Evolutionary conservation across 2,888 invertebrate species (phyloP), one percentile per base, ranked within the genome.

Genomic region (Cheilosia vernalis): DNA sequence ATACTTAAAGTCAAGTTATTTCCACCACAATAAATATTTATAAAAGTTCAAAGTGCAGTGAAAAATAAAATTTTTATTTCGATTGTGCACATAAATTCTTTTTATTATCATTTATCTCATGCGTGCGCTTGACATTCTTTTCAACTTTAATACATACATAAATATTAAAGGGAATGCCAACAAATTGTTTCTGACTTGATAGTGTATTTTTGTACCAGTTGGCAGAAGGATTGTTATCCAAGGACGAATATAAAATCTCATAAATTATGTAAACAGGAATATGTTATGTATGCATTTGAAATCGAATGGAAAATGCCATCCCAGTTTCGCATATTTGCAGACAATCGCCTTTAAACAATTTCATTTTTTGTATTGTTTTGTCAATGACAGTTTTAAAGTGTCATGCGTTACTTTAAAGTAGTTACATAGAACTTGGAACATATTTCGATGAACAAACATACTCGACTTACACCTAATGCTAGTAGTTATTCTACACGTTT

Each of bases 401-500:
- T 47, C 44, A 9, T 9, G 6, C n/a, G 15, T 44, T 17, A 3
- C 37, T 13, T 37, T 37, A 4, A 37, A 37, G 0, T 37, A 13
- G 37, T 37, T 13, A 37, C 13, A 37, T 37, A 13, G 4, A 13
- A 37, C 37, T 37, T 37, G 37, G 37, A 37, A 37, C 37, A 37
- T 37, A 37, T 37, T 37, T 37, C 13, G 37, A 13, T 13, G 37
- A 13, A 4, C 4, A 37, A 37, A 37, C 37, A 4, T 4, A 37
- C 13, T 37, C 13, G 37, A 13, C 37, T 1, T 37, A 13, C 13
- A 37, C 1, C 37, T 13, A 13, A 37, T 17, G 44, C 17, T 0
- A n/a, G 17, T 9, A 19, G 49, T 21, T 64, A 37, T 70, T 74
- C 69, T 84, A 79, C 78, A 84, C 78, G 78, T 84, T 83, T 83